Evolutionary conservation across 2,797 vertebrate species (phyloP).

Genomic region (Dromococcyx pavoninus): DNA sequence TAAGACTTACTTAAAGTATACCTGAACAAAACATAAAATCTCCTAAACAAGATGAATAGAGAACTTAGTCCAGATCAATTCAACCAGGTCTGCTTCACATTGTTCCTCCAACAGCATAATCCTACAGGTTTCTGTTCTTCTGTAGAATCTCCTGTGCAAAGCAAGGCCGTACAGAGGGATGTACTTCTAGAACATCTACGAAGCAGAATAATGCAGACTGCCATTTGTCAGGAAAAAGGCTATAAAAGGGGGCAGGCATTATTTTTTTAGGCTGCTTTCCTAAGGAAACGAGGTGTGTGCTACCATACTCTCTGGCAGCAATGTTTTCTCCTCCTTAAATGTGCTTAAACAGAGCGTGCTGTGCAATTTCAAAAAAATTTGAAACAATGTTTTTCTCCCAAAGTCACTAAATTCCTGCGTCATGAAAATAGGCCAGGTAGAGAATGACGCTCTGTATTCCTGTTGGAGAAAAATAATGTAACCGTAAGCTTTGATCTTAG

Average conservation of each 20-base stretch:
- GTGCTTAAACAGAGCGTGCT: background rate
- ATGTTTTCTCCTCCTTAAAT: background rate
- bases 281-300: background rate
- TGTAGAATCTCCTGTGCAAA: background rate
- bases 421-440: background rate
- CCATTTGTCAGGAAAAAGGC: background rate
- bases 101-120: background rate
- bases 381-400: background rate
- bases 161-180: background rate
- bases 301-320: background rate
- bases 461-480: background rate
- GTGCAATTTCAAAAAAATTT: background rate
- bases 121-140: background rate
- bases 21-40: background rate
- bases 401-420: background rate
- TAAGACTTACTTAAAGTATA: background rate
- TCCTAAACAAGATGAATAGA: background rate
- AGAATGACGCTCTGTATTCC: background rate
- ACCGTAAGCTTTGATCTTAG: background rate
- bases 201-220: background rate
- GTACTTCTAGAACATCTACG: background rate
- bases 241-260: background rate
- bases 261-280: background rate
- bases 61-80: background rate
- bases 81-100: background rate